phyloP scores from a whole-genome alignment of 1,140 invertebrate genomes.

The Periplaneta americana region DNA sequence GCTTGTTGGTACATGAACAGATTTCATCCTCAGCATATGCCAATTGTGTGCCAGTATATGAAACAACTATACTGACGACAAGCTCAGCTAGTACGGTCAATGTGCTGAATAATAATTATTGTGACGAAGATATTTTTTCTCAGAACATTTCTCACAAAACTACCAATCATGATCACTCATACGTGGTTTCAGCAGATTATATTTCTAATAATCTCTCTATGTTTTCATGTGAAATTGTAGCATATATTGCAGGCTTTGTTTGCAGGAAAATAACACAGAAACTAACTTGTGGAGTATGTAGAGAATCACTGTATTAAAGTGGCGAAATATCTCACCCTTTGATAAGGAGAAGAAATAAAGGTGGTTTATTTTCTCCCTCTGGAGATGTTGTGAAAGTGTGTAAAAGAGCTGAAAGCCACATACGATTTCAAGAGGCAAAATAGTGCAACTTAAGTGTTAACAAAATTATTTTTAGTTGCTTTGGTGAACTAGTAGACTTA shows the following conservation, averaged over 20 bases:
- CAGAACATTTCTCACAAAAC: neutral
- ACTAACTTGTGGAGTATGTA: neutral
- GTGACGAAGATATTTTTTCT: neutral
- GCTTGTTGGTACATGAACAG: slow-evolving; percentile 21
- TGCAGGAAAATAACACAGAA: neutral
- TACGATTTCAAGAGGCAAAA: neutral
- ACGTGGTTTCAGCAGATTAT: neutral
- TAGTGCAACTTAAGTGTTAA: neutral
- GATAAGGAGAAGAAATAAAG: slow-evolving; percentile 9
- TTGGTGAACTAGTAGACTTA: neutral
- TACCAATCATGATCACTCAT: neutral
- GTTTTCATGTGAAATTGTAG: neutral
- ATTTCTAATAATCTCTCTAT: neutral
- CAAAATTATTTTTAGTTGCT: neutral
- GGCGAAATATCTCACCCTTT: neutral
- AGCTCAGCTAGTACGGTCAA: neutral
- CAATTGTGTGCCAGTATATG: neutral
- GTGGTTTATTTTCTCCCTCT: neutral
- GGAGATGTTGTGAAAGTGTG: slow-evolving; percentile 2
- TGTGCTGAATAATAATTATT: neutral
- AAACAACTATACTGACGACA: neutral
- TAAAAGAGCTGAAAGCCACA: neutral
- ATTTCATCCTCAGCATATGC: neutral
- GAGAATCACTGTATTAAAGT: neutral
- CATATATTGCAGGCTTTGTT: slow-evolving; percentile 12